These are phyloP conservation scores for Orius insidiosus DNA, from an alignment of 1,140 invertebrate species.

Conservation along the genomic window DNA sequence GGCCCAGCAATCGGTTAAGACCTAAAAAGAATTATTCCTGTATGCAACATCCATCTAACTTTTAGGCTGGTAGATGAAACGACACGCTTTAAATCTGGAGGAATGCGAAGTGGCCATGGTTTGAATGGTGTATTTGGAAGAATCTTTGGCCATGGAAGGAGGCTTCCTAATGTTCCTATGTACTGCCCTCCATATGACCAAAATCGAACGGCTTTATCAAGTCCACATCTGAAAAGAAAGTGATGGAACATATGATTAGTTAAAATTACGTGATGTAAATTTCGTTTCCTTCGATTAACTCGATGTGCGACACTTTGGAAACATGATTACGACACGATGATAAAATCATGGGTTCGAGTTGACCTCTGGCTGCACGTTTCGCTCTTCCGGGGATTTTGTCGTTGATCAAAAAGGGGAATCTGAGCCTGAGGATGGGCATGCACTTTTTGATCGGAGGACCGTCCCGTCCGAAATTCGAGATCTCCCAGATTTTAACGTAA, in stretches of 20 bases:
- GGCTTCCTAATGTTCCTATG: constrained; percentile 4
- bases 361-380: constrained; percentile 36
- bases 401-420: constrained; percentile 51
- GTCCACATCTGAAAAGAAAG: neutral
- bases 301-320: constrained; percentile 36
- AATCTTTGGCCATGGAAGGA: neutral
- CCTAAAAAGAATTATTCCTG: neutral
- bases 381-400: constrained; percentile 39
- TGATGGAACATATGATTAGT: neutral
- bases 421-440: constrained; percentile 37
- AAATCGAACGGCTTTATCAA: constrained; percentile 3
- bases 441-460: constrained; percentile 24
- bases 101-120: constrained; percentile 1
- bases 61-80: constrained; percentile 9
- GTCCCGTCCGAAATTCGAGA: constrained; percentile 36
- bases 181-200: constrained; percentile 6
- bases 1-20: neutral
- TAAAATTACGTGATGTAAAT: constrained; percentile 13
- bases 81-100: constrained; percentile 4
- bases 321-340: constrained; percentile 42
- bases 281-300: constrained; percentile 34
- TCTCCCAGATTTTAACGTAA: constrained; percentile 53
- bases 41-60: neutral
- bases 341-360: constrained; percentile 42
- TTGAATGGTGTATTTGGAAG: neutral